Base-by-base conservation (phyloP, 2,797 vertebrate species). In the Nasua narica region DNA sequence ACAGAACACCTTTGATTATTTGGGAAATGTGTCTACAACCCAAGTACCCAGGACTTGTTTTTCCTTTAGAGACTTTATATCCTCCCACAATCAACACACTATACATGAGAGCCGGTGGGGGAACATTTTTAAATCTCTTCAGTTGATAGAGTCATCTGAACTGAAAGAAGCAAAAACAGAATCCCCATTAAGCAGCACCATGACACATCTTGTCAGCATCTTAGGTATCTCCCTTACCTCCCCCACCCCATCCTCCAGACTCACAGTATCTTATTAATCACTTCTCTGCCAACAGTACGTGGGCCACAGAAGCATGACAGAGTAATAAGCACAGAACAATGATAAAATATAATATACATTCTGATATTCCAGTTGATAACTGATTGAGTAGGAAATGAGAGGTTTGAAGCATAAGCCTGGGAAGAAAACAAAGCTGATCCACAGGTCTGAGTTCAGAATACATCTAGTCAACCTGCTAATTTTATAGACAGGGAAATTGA, bases 401-500 rank as follows among this genome's bases (percentile, higher is more conserved):
- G 21, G 35, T 52, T 52, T 70, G 86, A 94, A 94, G n/a, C 58
- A 52, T 19, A 95, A 91, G 12, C 3, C 81, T 77, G 9, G 9
- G 25, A 60, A 32, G 50, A 50, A 97, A 82, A 79, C 43, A 85
- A 82, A 95, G 48, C 48, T 84, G 21, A 81, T 78, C 27, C 11
- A 54, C 29, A 87, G 35, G 76, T 60, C 85, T 91, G 67, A 92
- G 89, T 43, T 96, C 85, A 90, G 48, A 83, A 40, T 87, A 78
- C 27, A 78, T 90, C 84, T 60, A 72, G 74, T 83, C 89, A 92
- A 87, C 32, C n/a, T 23, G n/a, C 27, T 58, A 65, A 82, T 78
- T 92, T 81, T 84, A 90, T 12, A 72, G 52, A 92, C 35, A 90
- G 48, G 40, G 25, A 90, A 94, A 92, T 21, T 67, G 58, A 83